Conservation (phyloP, 2,797 vertebrate genomes). For the Gymnothorax reevesii region DNA sequence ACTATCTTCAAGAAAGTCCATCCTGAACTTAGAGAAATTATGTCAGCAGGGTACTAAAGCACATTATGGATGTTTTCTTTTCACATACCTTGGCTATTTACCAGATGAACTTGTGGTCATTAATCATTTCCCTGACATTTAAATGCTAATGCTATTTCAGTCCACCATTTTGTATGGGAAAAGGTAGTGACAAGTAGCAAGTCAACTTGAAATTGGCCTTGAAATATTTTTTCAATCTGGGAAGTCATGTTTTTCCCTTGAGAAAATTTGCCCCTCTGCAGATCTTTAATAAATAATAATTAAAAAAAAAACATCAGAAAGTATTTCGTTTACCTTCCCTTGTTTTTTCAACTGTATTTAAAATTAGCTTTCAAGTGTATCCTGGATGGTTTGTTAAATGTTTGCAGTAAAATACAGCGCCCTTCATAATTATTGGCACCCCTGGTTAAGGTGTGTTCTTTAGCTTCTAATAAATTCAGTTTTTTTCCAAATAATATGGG, state of each 20-base stretch:
- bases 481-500: no score
- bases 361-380: neutral
- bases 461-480: no score
- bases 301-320: neutral
- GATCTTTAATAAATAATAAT: neutral
- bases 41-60: neutral
- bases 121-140: conserved; percentile 38
- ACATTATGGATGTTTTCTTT: neutral
- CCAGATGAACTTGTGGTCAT: conserved; percentile 35
- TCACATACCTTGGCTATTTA: conserved; percentile 34
- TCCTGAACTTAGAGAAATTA: neutral
- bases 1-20: neutral
- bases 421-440: no score
- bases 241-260: conserved; percentile 9
- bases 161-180: conserved; percentile 48
- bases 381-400: neutral
- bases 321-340: neutral
- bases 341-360: neutral
- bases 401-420: neutral
- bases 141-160: conserved; percentile 49
- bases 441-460: no score
- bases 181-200: conserved; percentile 39
- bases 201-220: conserved; percentile 19
- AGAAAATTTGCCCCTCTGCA: neutral
- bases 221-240: conserved; percentile 22